Conservation (phyloP, 2,113 vertebrate species). For the Rhinopomastus cyanomelas region DNA sequence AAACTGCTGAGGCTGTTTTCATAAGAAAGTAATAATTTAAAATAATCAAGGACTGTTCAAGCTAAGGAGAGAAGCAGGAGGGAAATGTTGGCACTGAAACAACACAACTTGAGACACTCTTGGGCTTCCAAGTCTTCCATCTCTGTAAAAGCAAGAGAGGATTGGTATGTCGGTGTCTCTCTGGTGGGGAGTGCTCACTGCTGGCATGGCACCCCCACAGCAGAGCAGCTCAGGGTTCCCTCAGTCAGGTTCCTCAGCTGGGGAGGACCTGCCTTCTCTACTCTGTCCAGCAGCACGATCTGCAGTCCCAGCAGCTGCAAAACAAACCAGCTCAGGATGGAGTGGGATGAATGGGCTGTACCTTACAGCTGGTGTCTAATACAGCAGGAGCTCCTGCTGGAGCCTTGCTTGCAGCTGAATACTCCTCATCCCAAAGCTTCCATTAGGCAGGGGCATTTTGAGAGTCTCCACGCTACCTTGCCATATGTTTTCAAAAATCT, state of each 20-base stretch:
- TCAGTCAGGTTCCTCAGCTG: not conserved
- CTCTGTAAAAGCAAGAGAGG: not conserved
- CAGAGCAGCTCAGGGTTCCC: not conserved
- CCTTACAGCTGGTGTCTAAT: not conserved
- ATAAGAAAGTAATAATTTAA: not conserved
- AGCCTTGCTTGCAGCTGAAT: not conserved
- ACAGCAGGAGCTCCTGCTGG: not conserved
- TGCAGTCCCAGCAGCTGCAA: not conserved
- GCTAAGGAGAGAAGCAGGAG: not conserved
- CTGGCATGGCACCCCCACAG: not conserved
- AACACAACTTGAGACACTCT: not conserved
- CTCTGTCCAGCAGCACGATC: not conserved
- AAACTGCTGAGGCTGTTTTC: not conserved
- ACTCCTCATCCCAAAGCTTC: not conserved
- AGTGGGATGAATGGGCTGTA: not conserved
- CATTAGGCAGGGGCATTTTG: not conserved
- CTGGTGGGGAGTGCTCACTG: fast-evolving
- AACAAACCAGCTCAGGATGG: not conserved
- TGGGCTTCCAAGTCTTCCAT: not conserved
- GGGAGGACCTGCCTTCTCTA: not conserved
- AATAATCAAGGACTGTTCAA: not conserved
- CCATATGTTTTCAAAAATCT: not conserved
- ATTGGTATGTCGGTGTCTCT: fast-evolving
- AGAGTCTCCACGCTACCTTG: not conserved
- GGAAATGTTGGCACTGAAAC: not conserved